Evolutionary conservation across 2,888 invertebrate species (phyloP).

Genomic region (Drosophila atroscutellata): DNA sequence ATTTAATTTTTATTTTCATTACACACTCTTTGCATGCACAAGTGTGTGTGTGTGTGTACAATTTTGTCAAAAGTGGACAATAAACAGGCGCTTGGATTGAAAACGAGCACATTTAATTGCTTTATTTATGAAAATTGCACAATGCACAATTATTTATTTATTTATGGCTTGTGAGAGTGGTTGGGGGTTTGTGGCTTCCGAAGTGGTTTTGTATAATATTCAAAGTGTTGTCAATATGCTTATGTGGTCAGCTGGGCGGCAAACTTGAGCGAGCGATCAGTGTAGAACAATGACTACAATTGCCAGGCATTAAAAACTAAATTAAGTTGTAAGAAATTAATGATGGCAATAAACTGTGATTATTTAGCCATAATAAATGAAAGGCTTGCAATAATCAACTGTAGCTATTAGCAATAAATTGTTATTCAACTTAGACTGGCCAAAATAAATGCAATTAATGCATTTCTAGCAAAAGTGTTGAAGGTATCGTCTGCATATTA

Average conservation of each 20-base stretch:
- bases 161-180: constrained; percentile 45
- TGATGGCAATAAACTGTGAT: background rate
- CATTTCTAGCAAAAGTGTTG: background rate
- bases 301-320: background rate
- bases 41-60: constrained; percentile 37
- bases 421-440: background rate
- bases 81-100: constrained; percentile 66
- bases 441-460: background rate
- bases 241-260: constrained; percentile 21
- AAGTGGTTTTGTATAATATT: constrained; percentile 25
- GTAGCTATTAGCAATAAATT: background rate
- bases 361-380: background rate
- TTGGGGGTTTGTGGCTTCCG: constrained; percentile 39
- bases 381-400: background rate
- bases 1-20: constrained; percentile 45
- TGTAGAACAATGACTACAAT: background rate
- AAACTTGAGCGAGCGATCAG: background rate
- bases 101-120: constrained; percentile 70
- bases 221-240: constrained; percentile 37
- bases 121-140: constrained; percentile 75
- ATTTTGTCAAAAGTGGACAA: constrained; percentile 51
- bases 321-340: background rate
- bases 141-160: constrained; percentile 50
- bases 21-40: constrained; percentile 11
- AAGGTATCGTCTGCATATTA: background rate